Conservation (phyloP, 2,113 vertebrate genomes). For the Xiphorhynchus elegans region DNA sequence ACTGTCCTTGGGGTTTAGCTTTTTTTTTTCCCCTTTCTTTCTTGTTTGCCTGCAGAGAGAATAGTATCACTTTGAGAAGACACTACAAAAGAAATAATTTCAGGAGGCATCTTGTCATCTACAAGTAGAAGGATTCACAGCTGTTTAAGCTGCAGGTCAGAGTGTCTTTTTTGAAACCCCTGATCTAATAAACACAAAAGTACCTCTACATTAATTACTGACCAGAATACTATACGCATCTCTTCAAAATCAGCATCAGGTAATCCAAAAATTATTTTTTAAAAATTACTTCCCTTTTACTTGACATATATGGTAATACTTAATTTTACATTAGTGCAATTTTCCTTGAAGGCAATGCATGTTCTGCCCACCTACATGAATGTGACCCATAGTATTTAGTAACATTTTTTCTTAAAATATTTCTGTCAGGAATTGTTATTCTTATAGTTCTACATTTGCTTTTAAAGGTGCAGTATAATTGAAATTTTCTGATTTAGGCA, state of each 20-base stretch:
- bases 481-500: not conserved
- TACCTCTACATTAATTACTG: not conserved
- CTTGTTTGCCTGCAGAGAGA: not conserved
- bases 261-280: not conserved
- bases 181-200: not conserved
- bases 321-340: not conserved
- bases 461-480: not conserved
- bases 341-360: not conserved
- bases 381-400: not conserved
- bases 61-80: not conserved
- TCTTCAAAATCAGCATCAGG: not conserved
- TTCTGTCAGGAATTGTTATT: not conserved
- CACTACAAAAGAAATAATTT: conserved; percentile 13
- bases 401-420: not conserved
- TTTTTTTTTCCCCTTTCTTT: not conserved
- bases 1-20: not conserved
- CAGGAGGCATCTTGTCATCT: not conserved
- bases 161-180: not conserved
- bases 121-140: not conserved
- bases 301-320: not conserved
- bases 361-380: not conserved
- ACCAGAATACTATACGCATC: not conserved
- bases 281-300: not conserved
- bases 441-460: not conserved
- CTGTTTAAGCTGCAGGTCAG: conserved; percentile 15